Evolutionary conservation across 2,113 vertebrate species (phyloP), one percentile per base, ranked within the genome.

Genomic region (Oplegnathus fasciatus): DNA sequence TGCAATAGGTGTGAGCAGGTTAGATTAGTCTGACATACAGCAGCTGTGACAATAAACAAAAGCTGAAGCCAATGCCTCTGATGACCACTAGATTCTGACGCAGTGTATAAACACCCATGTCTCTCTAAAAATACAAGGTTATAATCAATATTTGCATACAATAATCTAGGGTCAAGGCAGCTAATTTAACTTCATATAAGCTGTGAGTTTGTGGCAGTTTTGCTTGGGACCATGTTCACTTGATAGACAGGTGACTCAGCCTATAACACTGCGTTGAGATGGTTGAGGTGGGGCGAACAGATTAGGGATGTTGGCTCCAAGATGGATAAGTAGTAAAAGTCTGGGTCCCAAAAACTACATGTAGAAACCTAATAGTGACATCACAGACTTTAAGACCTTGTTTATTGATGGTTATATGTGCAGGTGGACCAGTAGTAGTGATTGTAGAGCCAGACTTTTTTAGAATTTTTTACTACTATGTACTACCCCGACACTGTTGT

Each of bases 21-120:
- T 20, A 26, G 30, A 58, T 55, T 15, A 28, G 75, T 77, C 9
- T 66, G 65, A 64, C 58, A 42, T 30, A 61, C 66, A 75, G 42
- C 24, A 80, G 24, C n/a, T 26, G 7, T 9, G 30, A 20, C n/a
- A 34, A 54, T 65, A 52, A 52, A 28, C 28, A 66, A 46, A 22
- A 37, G 20, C 13, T 46, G 10, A 73, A 57, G 28, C 46, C 37
- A 64, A 0, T 3, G 58, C 9, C 18, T 55, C 34, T 40, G 32
- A 58, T 78, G 37, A 67, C 34, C 24, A 54, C 8, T 7, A 42
- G 20, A 52, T 50, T 37, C 13, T 34, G 28, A 13, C 20, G 6
- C 55, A 46, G 44, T 46, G 14, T 4, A 46, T 46, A 15, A 26
- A 61, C 60, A 2, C 18, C 15, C 30, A 62, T 22, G 60, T 40